Percentiles rank a stretch among this genome's conserved stretches.
Conservation (phyloP, 2,888 invertebrate species). For the Melanophora roralis region DNA sequence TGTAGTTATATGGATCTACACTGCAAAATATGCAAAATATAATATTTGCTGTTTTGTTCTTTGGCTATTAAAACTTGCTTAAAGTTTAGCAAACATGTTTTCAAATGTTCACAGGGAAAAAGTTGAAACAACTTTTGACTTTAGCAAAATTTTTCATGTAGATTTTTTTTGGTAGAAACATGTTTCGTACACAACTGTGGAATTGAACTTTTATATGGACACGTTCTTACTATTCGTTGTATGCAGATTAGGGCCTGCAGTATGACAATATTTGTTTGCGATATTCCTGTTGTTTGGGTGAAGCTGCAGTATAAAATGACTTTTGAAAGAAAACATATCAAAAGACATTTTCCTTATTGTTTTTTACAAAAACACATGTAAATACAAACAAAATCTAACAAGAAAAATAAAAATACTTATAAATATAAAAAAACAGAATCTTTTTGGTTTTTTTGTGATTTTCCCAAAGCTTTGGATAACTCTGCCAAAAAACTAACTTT, state of each 20-base stretch:
- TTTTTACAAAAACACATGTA: slow-evolving; percentile 20
- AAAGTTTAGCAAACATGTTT: slow-evolving; percentile 53
- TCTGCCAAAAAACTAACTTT: slow-evolving; percentile 25
- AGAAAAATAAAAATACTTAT: background rate
- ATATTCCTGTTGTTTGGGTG: background rate
- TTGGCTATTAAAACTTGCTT: slow-evolving; percentile 59
- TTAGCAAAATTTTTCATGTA: slow-evolving; percentile 33
- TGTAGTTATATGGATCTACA: no score
- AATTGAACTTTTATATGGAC: slow-evolving; percentile 24
- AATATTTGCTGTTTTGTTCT: slow-evolving; percentile 19
- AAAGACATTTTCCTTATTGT: slow-evolving; percentile 54
- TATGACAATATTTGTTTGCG: background rate
- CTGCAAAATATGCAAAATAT: no score
- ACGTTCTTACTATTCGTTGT: background rate
- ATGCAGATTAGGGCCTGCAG: background rate
- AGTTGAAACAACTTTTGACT: slow-evolving; percentile 12
- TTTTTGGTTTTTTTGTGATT: slow-evolving; percentile 41
- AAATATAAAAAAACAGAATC: slow-evolving; percentile 7
- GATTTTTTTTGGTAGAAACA: slow-evolving; percentile 18
- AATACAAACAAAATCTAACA: background rate
- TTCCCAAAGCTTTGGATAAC: background rate
- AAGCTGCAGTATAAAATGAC: slow-evolving; percentile 42
- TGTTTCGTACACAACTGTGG: background rate
- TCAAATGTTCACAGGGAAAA: slow-evolving; percentile 6
- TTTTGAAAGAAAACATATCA: slow-evolving; percentile 48